A percentile compares a stretch with the other conserved stretches of the same genome.
phyloP scores from a whole-genome alignment of 2,797 vertebrate genomes.

The Crax fasciolata region DNA sequence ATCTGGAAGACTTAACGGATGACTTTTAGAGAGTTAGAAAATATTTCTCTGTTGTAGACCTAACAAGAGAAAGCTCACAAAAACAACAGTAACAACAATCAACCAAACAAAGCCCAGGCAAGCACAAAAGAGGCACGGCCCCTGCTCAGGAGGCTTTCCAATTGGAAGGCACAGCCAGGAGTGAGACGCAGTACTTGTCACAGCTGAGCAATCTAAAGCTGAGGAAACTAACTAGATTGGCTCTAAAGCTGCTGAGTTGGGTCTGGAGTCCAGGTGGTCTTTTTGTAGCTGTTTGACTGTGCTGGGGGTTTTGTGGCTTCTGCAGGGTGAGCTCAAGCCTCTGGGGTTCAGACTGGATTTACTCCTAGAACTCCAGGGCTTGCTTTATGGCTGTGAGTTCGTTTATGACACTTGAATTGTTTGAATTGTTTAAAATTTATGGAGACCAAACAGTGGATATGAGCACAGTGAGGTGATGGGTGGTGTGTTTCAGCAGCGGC shows the following conservation, averaged over 20 bases:
- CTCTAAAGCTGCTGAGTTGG: not conserved
- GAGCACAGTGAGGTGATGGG: too few species aligned
- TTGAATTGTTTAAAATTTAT: too few species aligned
- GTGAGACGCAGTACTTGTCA: not conserved
- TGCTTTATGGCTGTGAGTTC: not conserved
- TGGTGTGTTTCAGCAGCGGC: too few species aligned
- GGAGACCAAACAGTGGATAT: too few species aligned
- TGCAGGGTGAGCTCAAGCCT: not conserved
- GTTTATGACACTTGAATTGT: not conserved
- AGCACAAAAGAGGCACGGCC: not conserved
- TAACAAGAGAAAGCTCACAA: not conserved
- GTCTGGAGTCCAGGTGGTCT: not conserved
- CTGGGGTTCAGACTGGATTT: not conserved
- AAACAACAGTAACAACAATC: not conserved
- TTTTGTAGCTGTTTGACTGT: not conserved
- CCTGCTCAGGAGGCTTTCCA: rapidly evolving
- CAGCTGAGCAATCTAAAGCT: not conserved
- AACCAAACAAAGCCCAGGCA: not conserved
- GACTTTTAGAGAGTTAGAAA: not conserved
- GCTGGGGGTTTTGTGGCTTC: not conserved
- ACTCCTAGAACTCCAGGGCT: not conserved
- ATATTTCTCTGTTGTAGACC: not conserved
- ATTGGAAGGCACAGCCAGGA: not conserved
- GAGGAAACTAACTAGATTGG: not conserved
- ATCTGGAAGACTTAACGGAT: not conserved